A percentile compares a stretch with the other conserved stretches of the same genome.
Conservation (phyloP, 2,888 invertebrate species). For the Mellilla xanthometata region DNA sequence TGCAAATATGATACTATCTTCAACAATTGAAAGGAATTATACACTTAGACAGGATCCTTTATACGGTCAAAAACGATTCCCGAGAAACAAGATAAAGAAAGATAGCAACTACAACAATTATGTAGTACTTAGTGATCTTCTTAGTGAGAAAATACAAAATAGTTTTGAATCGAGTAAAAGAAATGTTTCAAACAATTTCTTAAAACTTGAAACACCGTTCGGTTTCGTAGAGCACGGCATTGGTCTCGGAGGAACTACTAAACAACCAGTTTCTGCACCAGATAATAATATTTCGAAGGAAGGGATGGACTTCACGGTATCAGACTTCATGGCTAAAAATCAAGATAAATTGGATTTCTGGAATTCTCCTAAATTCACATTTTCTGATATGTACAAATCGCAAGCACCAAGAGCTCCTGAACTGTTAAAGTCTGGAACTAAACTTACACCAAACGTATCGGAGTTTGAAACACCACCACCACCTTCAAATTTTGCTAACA, state of each 20-base stretch:
- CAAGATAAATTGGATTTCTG: conserved; percentile 45
- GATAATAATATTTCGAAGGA: conserved; percentile 35
- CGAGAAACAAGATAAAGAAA: conserved; percentile 53
- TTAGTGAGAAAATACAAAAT: conserved; percentile 51
- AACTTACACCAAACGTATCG: conserved; percentile 41
- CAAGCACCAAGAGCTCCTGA: conserved; percentile 26
- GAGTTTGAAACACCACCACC: conserved; percentile 64
- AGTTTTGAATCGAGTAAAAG: conserved; percentile 43
- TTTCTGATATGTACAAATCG: conserved; percentile 38
- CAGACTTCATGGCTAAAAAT: conserved; percentile 25
- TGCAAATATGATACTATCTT: conserved; percentile 84
- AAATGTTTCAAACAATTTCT: conserved; percentile 37
- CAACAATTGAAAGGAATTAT: conserved; percentile 77
- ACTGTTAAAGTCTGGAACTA: conserved; percentile 31
- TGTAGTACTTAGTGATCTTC: conserved; percentile 55
- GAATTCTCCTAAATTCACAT: conserved; percentile 40
- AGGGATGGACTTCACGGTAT: conserved; percentile 37
- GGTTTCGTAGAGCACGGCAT: conserved; percentile 49
- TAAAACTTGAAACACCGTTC: conserved; percentile 45
- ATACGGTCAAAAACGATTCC: conserved; percentile 53
- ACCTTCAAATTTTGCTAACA: conserved; percentile 23
- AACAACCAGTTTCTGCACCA: background rate
- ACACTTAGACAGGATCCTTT: conserved; percentile 49
- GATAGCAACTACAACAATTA: conserved; percentile 47
- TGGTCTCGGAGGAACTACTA: conserved; percentile 29